A percentile compares a stretch with the other conserved stretches of the same genome.
Conservation (phyloP, 2,113 vertebrate species). For the Carassius carassius region DNA sequence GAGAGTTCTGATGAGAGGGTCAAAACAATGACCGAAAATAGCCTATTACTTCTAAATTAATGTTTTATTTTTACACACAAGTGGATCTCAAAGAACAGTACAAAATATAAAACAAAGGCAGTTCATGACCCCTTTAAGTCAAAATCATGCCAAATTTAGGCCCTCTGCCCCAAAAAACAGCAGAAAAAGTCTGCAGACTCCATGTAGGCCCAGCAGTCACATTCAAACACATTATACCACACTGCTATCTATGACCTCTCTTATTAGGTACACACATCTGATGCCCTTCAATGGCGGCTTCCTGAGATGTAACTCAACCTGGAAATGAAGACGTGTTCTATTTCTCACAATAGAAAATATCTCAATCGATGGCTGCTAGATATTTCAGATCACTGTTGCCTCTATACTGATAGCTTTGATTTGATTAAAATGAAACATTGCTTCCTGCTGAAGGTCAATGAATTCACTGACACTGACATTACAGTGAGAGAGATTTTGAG, state of each 20-base stretch:
- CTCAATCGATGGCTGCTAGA: constrained; percentile 66
- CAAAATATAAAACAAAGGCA: too few species aligned
- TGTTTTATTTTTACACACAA: too few species aligned
- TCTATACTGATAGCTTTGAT: constrained; percentile 54
- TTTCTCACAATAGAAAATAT: constrained; percentile 48
- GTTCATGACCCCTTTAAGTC: background rate
- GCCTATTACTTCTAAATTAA: too few species aligned
- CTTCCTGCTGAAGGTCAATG: constrained; percentile 65
- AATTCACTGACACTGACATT: constrained; percentile 7
- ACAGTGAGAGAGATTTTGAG: constrained; percentile 5
- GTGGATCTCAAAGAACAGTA: too few species aligned
- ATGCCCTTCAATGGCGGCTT: constrained; percentile 1
- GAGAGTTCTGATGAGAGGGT: too few species aligned
- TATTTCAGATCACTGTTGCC: constrained; percentile 62
- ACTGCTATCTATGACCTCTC: constrained; percentile 31
- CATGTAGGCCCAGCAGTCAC: background rate
- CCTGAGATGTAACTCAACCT: constrained; percentile 36
- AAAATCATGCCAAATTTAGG: background rate
- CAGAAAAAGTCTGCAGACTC: background rate
- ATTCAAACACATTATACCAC: background rate
- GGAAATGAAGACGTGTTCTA: constrained; percentile 31
- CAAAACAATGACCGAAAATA: too few species aligned
- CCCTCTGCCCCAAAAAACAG: background rate
- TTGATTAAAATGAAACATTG: constrained; percentile 67
- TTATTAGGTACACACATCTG: background rate